Base-by-base conservation (phyloP, 2,888 invertebrate genomes). In the Caenorhabditis japonica region DNA sequence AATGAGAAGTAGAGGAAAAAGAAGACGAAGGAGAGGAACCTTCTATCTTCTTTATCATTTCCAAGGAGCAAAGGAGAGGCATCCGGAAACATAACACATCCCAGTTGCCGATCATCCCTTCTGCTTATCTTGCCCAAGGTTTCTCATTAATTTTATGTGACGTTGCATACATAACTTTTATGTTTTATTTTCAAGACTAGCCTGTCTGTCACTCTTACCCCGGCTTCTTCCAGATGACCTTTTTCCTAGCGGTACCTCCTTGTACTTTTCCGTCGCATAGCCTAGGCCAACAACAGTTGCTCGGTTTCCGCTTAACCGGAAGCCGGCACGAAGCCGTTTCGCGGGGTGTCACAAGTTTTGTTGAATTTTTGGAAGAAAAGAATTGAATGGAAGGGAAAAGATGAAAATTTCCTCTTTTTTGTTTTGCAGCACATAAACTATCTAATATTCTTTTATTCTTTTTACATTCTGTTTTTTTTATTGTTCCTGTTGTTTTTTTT, bases 41-140 rank as follows among this genome's bases (percentile, higher is more conserved):
- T 27, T 55, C 49, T 59, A 58, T 68, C 59, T 68, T 59, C 59
- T 68, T 68, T 59, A 59, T 68, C 59, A 59, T 59, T 39, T 51
- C 19, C 36, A 33, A 43, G 36, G 52, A 49, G 17, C n/a, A 38
- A 39, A 34, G 53, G 44, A 41, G 51, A 64, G 30, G 27, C 41
- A 41, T 64, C 47, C 51, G 41, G 64, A 66, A 66, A 56, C 55
- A 59, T 55, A 60, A 41, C 60, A 60, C 69, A 43, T 12, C 19
- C 43, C 19, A 21, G 43, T 19, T 23, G 21, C 41, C 8, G 17
- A 17, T 17, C 41, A 21, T 41, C 17, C 21, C 17, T 17, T 23
- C 21, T 41, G n/a, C 25, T 53, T 51, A 44, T 47, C 13, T 23
- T 34, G 21, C 25, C 21, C 41, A 21, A 8, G 46, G 21, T 46